phyloP scores from a whole-genome alignment of 2,888 invertebrate genomes.

The Torymus tubicola region DNA sequence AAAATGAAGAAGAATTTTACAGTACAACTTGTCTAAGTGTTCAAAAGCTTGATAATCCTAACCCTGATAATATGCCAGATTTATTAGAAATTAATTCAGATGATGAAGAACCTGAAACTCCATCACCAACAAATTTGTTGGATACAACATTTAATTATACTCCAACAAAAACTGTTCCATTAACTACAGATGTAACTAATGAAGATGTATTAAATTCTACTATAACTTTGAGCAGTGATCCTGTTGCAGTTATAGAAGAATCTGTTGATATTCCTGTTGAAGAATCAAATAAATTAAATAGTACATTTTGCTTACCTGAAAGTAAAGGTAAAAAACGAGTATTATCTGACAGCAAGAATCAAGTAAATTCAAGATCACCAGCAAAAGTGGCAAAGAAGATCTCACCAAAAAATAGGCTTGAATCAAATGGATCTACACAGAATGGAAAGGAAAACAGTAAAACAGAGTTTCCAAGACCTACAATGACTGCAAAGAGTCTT shows the following conservation, averaged over 20 bases:
- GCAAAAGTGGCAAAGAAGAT: conserved; percentile 67
- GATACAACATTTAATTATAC: conserved; percentile 46
- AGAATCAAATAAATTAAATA: conserved; percentile 62
- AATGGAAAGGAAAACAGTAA: conserved; percentile 70
- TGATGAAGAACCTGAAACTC: conserved; percentile 49
- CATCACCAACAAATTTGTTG: conserved; percentile 27
- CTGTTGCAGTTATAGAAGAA: conserved; percentile 18
- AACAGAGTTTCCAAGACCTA: conserved; percentile 54
- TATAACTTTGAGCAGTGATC: conserved; percentile 42
- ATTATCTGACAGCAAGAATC: conserved; percentile 68
- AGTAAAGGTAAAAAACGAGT: conserved; percentile 67
- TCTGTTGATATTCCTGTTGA: conserved; percentile 13
- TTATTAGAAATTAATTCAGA: conserved; percentile 52
- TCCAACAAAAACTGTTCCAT: conserved; percentile 30
- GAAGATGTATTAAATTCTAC: conserved; percentile 54
- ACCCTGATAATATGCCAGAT: conserved; percentile 64
- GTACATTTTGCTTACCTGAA: conserved; percentile 61
- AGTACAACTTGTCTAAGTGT: conserved; percentile 67
- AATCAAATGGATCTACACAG: conserved; percentile 36
- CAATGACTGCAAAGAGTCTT: conserved; percentile 72
- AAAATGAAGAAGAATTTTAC: conserved; percentile 69
- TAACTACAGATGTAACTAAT: conserved; percentile 24
- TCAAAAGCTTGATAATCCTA: conserved; percentile 65
- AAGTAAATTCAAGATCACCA: conserved; percentile 62
- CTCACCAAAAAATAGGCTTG: conserved; percentile 58